Conservation (phyloP, 1,140 invertebrate species). For the Camponotus vicinus region DNA sequence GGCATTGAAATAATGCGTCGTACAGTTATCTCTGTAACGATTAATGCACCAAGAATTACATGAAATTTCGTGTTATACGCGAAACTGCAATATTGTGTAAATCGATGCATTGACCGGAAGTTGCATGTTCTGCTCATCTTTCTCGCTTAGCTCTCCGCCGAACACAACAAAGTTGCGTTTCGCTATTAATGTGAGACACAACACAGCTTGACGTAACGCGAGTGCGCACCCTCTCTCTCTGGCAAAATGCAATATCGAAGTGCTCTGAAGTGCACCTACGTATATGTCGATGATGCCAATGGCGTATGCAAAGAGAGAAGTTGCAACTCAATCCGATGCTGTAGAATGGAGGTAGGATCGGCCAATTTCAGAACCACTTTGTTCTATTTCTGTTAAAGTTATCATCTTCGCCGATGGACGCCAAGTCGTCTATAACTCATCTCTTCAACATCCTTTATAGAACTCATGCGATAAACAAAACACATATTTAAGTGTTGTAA, state of each 20-base stretch:
- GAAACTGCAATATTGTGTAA: constrained; percentile 34
- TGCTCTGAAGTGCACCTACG: constrained; percentile 10
- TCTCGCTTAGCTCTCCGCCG: neutral
- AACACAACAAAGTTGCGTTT: constrained; percentile 44
- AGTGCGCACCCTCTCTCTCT: neutral
- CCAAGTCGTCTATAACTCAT: too few species aligned
- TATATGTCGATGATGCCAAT: neutral
- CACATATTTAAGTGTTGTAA: too few species aligned
- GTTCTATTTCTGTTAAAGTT: neutral
- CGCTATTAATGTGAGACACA: constrained; percentile 59
- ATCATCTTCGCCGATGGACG: too few species aligned
- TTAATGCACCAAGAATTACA: constrained; percentile 1
- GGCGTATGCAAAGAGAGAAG: constrained; percentile 51
- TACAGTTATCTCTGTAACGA: neutral
- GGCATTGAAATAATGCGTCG: neutral
- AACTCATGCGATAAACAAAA: too few species aligned
- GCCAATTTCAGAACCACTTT: constrained; percentile 60
- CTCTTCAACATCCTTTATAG: too few species aligned
- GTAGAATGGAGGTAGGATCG: neutral
- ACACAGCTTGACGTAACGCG: constrained; percentile 35
- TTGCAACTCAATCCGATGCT: constrained; percentile 25
- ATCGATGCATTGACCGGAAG: constrained; percentile 1
- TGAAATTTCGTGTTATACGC: constrained; percentile 6
- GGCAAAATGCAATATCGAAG: constrained; percentile 56
- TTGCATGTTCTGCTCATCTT: constrained; percentile 28